Conservation (phyloP, 35 echinoderm and acorn worm genomes). For the Apostichopus japonicus region DNA sequence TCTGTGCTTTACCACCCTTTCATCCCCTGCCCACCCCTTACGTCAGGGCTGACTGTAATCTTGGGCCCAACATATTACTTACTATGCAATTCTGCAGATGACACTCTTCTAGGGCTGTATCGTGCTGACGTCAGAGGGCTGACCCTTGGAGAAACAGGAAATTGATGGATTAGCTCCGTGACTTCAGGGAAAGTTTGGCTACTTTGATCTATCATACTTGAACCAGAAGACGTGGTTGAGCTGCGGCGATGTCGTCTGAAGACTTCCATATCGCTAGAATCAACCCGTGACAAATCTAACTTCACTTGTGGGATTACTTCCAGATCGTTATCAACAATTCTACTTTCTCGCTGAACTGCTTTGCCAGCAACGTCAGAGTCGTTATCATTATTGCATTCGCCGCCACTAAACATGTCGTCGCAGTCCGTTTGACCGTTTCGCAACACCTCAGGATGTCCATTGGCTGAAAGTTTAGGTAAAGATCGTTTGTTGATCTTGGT, state of each 20-base stretch:
- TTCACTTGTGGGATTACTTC: slow-evolving; percentile 1
- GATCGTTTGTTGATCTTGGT: too few relatives aligned
- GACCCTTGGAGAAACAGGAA: slow-evolving; percentile 16
- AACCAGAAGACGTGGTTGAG: neutral
- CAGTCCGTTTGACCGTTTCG: neutral
- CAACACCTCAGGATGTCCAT: neutral
- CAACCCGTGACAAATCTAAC: neutral
- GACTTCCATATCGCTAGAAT: too few relatives aligned
- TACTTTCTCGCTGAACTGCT: neutral
- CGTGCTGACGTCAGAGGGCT: neutral
- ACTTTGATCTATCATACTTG: slow-evolving; percentile 29
- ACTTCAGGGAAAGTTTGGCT: neutral
- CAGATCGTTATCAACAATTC: neutral
- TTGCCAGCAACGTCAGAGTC: neutral
- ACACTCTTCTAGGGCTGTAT: slow-evolving; percentile 44
- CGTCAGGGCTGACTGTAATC: too few relatives aligned
- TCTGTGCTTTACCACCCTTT: too few relatives aligned
- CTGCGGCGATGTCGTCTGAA: neutral
- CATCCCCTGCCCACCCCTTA: too few relatives aligned
- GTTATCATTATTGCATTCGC: neutral
- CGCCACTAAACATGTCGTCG: neutral
- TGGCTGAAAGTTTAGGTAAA: slow-evolving; percentile 7
- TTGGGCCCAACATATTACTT: neutral
- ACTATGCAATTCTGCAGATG: slow-evolving; percentile 41
- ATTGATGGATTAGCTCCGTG: neutral